A percentile compares a stretch with the other conserved stretches of the same genome.
Evolutionary conservation across 1,140 invertebrate genomes (phyloP).

Genomic region (Solen grandis): DNA sequence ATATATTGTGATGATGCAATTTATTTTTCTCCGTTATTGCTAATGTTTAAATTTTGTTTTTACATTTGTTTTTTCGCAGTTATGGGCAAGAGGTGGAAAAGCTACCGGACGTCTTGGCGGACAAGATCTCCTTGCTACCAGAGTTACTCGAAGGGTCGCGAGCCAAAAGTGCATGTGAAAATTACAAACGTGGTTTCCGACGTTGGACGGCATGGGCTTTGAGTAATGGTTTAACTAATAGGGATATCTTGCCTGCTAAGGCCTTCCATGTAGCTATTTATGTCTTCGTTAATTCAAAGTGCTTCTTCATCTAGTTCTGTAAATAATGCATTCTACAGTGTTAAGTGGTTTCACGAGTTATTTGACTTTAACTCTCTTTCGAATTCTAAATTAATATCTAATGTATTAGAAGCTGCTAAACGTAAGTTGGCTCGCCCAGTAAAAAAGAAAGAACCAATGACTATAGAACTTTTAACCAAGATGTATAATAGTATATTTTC

Average conservation of each 20-base stretch:
- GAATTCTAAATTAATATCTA: conserved; percentile 26
- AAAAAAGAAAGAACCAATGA: conserved; percentile 28
- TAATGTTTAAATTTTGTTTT: background rate
- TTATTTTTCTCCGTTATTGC: background rate
- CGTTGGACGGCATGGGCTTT: too few relatives aligned
- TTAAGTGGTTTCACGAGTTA: conserved; percentile 37
- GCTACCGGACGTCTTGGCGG: conserved; percentile 23
- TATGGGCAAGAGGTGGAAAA: conserved; percentile 12
- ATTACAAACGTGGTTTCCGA: conserved; percentile 17
- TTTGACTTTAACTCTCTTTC: conserved; percentile 17
- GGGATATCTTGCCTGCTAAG: conserved; percentile 37
- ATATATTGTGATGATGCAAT: too few relatives aligned
- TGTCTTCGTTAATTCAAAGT: conserved; percentile 28
- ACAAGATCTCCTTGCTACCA: conserved; percentile 6
- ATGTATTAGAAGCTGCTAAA: conserved; percentile 30
- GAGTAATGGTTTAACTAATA: too few relatives aligned
- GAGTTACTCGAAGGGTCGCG: background rate
- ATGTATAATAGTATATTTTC: conserved; percentile 12
- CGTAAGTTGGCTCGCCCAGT: conserved; percentile 5
- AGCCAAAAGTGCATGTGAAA: background rate
- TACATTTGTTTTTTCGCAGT: conserved; percentile 30
- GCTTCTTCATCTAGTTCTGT: conserved; percentile 4
- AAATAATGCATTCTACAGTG: conserved; percentile 32
- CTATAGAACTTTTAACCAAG: conserved; percentile 13
- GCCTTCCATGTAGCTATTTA: conserved; percentile 10